phyloP scores from a whole-genome alignment of 2,113 vertebrate species.

The Nymphicus hollandicus region DNA sequence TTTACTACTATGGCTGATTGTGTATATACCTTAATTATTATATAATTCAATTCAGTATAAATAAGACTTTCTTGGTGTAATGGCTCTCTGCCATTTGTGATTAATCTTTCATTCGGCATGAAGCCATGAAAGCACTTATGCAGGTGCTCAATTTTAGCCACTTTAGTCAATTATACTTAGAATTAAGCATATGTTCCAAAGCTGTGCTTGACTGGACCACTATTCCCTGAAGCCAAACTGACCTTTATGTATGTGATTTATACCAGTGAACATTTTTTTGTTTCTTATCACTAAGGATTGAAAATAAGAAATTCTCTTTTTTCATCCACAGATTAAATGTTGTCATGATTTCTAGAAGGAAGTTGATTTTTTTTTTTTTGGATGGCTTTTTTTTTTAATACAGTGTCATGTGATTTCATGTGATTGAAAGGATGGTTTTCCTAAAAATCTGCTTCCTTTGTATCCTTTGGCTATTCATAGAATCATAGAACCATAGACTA shows the following conservation, averaged over 20 bases:
- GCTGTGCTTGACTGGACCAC: background rate
- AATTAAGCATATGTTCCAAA: conserved; percentile 19
- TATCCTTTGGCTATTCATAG: background rate
- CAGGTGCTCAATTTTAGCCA: conserved; percentile 49
- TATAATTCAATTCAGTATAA: conserved; percentile 48
- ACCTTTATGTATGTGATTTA: background rate
- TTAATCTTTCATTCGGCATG: conserved; percentile 63
- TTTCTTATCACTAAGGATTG: background rate
- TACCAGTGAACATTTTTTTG: background rate
- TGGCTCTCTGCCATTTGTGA: conserved; percentile 48
- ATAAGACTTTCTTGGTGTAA: conserved; percentile 28
- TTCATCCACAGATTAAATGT: rapidly evolving
- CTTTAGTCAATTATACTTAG: conserved; percentile 36
- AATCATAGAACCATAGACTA: too few species aligned
- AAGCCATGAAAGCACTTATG: conserved; percentile 55
- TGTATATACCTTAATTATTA: conserved; percentile 32
- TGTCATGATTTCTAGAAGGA: background rate
- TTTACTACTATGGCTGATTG: background rate
- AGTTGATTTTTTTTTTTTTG: rapidly evolving
- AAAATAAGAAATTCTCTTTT: background rate
- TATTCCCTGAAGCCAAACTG: background rate
- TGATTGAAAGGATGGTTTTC: background rate
- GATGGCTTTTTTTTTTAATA: background rate
- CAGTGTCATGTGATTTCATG: background rate
- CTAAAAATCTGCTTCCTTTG: background rate